Evolutionary conservation across 1,140 invertebrate genomes (phyloP).

Genomic region (Fragariocoptes setiger): DNA sequence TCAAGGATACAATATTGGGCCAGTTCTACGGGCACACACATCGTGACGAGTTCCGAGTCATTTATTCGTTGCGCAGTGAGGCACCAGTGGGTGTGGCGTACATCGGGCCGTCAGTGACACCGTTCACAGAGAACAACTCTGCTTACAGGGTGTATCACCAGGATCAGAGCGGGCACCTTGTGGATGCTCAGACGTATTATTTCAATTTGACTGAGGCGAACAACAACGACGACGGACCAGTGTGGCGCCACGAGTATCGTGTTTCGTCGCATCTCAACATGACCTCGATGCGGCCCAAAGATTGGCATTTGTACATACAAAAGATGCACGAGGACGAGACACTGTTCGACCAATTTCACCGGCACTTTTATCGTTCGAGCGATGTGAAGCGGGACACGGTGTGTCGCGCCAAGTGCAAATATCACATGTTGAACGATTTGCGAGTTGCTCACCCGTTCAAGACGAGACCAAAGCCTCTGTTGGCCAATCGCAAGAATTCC

Average conservation of each 20-base stretch:
- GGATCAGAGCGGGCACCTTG: conserved; percentile 28
- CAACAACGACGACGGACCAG: conserved; percentile 20
- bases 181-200: conserved; percentile 77
- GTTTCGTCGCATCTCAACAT: conserved; percentile 45
- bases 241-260: conserved; percentile 65
- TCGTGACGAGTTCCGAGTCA: conserved; percentile 69
- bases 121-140: conserved; percentile 67
- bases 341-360: conserved; percentile 53
- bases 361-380: conserved; percentile 8
- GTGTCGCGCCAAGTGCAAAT: conserved; percentile 6
- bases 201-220: conserved; percentile 86
- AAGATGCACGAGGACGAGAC: conserved; percentile 48
- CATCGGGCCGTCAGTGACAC: conserved; percentile 44
- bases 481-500: conserved; percentile 4
- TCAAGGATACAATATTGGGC: conserved; percentile 54
- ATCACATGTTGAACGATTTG: conserved; percentile 8
- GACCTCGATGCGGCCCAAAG: conserved; percentile 33
- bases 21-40: conserved; percentile 91
- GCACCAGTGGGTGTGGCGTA: conserved; percentile 11
- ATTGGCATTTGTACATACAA: conserved; percentile 53
- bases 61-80: conserved; percentile 23
- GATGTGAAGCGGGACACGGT: conserved; percentile 6
- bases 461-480: conserved; percentile 7
- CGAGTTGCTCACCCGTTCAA: conserved; percentile 7
- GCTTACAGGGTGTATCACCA: conserved; percentile 82